Conservation (phyloP, 2,888 invertebrate genomes). For the Cephus pygmeus region DNA sequence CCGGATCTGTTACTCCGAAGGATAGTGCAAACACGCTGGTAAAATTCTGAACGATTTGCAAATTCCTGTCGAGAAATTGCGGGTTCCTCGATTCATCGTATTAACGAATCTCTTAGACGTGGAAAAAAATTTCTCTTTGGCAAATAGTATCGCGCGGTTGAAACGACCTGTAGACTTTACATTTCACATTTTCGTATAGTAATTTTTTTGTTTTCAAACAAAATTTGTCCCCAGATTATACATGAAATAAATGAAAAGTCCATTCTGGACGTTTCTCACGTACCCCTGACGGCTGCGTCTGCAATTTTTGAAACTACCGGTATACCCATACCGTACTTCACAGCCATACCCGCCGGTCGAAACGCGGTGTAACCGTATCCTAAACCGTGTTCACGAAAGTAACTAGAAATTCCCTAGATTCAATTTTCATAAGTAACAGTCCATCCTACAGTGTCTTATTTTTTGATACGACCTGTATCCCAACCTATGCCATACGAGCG, state of each 20-base stretch:
- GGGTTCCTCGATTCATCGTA: not conserved
- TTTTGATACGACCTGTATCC: not conserved
- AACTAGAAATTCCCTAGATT: not conserved
- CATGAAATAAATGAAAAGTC: not conserved
- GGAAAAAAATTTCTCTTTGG: not conserved
- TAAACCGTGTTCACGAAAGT: not conserved
- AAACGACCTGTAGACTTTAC: not conserved
- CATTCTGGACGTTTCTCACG: not conserved
- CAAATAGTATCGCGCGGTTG: not conserved
- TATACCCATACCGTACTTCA: not conserved
- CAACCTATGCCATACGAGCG: not conserved
- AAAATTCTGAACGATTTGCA: not conserved
- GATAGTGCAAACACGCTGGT: conserved; percentile 13
- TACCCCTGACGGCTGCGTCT: not conserved
- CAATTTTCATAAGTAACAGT: not conserved
- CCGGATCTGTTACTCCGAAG: conserved; percentile 16
- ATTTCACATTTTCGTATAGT: not conserved
- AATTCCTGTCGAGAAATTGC: not conserved
- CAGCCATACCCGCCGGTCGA: not conserved
- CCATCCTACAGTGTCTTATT: not conserved
- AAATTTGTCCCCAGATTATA: not conserved
- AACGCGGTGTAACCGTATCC: not conserved
- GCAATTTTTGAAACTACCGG: not conserved
- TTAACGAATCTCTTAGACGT: not conserved
- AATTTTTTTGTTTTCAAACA: not conserved